Evolutionary conservation across 2,113 vertebrate genomes (phyloP).

Genomic region (Jaculus jaculus): DNA sequence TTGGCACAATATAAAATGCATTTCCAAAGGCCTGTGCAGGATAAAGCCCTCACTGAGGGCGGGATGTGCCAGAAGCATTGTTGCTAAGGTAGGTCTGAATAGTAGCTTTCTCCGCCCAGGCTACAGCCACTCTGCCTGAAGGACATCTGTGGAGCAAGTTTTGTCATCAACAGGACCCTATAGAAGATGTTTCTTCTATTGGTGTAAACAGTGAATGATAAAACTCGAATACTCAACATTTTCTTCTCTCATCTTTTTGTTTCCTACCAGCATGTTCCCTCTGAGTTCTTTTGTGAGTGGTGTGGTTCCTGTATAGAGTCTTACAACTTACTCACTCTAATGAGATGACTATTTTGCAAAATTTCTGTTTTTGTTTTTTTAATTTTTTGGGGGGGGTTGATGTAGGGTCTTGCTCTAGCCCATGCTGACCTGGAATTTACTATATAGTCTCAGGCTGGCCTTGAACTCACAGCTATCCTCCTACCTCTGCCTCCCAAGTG

Average conservation of each 20-base stretch:
- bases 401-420: too few relatives aligned
- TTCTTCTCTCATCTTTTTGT: conserved; percentile 8
- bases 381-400: neutral
- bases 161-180: neutral
- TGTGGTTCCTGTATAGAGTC: neutral
- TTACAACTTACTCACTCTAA: conserved; percentile 31
- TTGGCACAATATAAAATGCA: neutral
- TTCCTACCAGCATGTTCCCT: conserved; percentile 2
- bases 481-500: too few relatives aligned
- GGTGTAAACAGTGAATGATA: neutral
- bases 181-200: neutral
- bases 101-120: neutral
- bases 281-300: neutral
- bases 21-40: conserved; percentile 1
- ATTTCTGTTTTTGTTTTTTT: neutral
- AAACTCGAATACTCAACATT: neutral
- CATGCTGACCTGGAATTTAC: too few relatives aligned
- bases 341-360: conserved; percentile 19
- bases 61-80: neutral
- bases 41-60: neutral
- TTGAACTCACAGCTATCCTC: too few relatives aligned
- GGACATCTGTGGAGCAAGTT: neutral
- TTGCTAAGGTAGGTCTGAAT: neutral
- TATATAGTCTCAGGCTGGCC: too few relatives aligned
- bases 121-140: neutral